These are phyloP conservation scores for Montipora capricornis DNA, from an alignment of 64 coral and sea anemone species.

Conservation along the genomic window DNA sequence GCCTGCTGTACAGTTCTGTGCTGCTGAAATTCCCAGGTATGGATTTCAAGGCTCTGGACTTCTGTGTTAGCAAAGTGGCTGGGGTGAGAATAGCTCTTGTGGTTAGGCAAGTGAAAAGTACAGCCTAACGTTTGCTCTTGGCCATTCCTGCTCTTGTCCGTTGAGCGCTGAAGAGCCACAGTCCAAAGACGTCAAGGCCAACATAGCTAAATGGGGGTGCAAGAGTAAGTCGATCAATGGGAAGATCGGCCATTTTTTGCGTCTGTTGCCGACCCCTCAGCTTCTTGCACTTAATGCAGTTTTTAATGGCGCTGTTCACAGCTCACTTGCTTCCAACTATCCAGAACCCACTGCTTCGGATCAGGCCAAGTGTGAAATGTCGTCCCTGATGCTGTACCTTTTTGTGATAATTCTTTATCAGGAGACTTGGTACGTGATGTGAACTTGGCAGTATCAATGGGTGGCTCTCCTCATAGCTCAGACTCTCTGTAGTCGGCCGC, in stretches of 20 bases:
- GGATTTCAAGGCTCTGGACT: slow-evolving; percentile 3
- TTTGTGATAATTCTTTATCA: background rate
- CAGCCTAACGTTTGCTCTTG: slow-evolving; percentile 51
- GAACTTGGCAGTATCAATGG: slow-evolving; percentile 8
- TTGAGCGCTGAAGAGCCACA: slow-evolving; percentile 15
- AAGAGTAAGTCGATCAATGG: background rate
- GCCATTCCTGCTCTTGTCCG: slow-evolving; percentile 45
- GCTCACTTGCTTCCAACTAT: slow-evolving; percentile 23
- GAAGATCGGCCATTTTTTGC: slow-evolving; percentile 23
- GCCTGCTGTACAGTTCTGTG: slow-evolving; percentile 30
- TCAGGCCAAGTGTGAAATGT: slow-evolving; percentile 7
- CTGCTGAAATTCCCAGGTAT: slow-evolving; percentile 31
- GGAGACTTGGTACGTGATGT: background rate
- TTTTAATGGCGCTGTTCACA: slow-evolving; percentile 10
- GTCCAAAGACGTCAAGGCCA: slow-evolving; percentile 45
- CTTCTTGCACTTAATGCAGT: slow-evolving; percentile 38
- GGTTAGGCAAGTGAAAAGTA: slow-evolving; percentile 69
- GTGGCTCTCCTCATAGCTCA: background rate
- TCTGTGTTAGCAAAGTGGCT: slow-evolving; percentile 25
- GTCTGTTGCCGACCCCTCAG: background rate
- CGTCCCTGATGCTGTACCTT: slow-evolving; percentile 19
- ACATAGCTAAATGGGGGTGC: slow-evolving; percentile 51
- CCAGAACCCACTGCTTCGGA: slow-evolving; percentile 32
- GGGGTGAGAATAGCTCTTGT: slow-evolving; percentile 54
- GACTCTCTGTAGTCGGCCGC: background rate